Evolutionary conservation across 2,113 vertebrate species (phyloP).

Genomic region (Xenopus laevis): DNA sequence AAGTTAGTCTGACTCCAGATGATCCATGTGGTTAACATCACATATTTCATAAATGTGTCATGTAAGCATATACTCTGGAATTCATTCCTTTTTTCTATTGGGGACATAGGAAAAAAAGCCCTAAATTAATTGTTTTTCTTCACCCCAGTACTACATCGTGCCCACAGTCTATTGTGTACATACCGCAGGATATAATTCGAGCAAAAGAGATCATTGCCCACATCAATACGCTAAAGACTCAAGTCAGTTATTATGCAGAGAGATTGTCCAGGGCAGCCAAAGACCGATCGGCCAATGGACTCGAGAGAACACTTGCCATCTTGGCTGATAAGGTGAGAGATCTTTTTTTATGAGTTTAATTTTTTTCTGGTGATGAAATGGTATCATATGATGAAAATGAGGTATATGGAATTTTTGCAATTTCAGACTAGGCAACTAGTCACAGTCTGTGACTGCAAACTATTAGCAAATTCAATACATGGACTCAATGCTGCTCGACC

Average conservation of each 20-base stretch:
- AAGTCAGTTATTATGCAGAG: constrained; percentile 97
- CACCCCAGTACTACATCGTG: constrained; percentile 74
- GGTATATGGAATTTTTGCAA: neutral
- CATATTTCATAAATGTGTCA: neutral
- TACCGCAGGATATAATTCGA: constrained; percentile 85
- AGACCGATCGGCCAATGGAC: constrained; percentile 87
- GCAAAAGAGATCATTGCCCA: constrained; percentile 97
- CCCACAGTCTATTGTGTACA: constrained; percentile 91
- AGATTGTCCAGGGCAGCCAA: constrained; percentile 91
- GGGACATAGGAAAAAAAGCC: neutral
- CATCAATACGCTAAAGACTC: constrained; percentile 95
- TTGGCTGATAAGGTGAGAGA: constrained; percentile 87
- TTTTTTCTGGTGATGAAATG: neutral
- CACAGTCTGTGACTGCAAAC: constrained; percentile 91
- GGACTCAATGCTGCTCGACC: constrained; percentile 89
- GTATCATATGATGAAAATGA: neutral
- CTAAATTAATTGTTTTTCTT: constrained; percentile 34
- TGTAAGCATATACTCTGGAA: neutral
- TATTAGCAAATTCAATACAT: constrained; percentile 89
- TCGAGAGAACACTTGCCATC: constrained; percentile 90
- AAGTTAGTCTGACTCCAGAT: too few relatives aligned
- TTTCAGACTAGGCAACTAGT: constrained; percentile 89
- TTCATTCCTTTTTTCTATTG: neutral
- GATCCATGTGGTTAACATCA: too few relatives aligned
- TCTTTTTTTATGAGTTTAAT: neutral